Conservation (phyloP, 2,888 invertebrate species). For the Carabus problematicus region DNA sequence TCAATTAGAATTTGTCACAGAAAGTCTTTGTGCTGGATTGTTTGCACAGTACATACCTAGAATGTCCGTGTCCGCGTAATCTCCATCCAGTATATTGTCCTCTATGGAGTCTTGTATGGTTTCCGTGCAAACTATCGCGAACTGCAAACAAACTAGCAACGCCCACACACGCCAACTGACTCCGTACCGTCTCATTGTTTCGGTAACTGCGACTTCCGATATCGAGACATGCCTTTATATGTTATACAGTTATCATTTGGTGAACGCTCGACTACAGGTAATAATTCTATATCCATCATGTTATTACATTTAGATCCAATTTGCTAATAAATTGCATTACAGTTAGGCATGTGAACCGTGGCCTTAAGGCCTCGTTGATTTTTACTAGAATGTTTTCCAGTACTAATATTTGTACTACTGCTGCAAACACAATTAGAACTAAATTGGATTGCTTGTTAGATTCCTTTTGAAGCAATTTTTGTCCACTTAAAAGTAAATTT, state of each 20-base stretch:
- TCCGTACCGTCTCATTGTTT: slow-evolving; percentile 25
- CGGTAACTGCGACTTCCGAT: slow-evolving; percentile 35
- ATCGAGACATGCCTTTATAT: slow-evolving; percentile 36
- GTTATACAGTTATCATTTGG: slow-evolving; percentile 31
- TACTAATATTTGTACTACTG: neutral
- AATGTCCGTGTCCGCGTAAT: slow-evolving; percentile 1
- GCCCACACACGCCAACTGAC: slow-evolving; percentile 34
- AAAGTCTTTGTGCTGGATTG: neutral
- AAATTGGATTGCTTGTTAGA: slow-evolving; percentile 9
- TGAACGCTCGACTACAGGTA: slow-evolving; percentile 33
- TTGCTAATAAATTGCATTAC: slow-evolving; percentile 31
- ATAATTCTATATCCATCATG: slow-evolving; percentile 33
- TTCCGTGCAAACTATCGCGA: slow-evolving; percentile 20
- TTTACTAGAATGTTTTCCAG: neutral
- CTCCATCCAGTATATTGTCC: neutral
- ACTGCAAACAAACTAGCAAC: slow-evolving; percentile 28
- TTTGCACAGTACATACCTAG: neutral
- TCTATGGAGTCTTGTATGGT: neutral
- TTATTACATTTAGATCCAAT: slow-evolving; percentile 35
- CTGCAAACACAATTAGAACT: slow-evolving; percentile 1
- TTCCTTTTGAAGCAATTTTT: no score
- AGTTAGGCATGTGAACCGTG: slow-evolving; percentile 33
- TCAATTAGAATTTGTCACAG: no score
- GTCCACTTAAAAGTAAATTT: no score
- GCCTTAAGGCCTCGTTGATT: slow-evolving; percentile 18